phyloP scores from a whole-genome alignment of 92 coral and sea anemone species.

The Porites rus region DNA sequence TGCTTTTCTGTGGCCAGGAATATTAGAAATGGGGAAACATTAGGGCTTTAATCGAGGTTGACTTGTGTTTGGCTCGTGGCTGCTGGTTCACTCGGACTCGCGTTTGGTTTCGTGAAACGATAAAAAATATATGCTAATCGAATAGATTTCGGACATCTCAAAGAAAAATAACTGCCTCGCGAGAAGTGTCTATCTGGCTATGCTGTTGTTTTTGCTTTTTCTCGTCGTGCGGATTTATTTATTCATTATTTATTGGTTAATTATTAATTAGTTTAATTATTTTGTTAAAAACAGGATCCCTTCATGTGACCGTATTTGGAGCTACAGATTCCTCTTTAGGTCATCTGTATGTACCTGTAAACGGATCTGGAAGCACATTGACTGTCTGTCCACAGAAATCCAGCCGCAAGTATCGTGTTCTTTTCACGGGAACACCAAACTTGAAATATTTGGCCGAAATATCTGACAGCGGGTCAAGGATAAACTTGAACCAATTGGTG shows the following conservation, averaged over 20 bases:
- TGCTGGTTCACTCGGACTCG: no score
- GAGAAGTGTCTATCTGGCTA: no score
- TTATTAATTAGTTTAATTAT: background rate
- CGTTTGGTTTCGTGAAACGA: no score
- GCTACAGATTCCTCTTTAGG: conserved; percentile 22
- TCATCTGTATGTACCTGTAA: conserved; percentile 11
- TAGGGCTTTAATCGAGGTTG: no score
- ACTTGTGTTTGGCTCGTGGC: no score
- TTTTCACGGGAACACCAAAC: conserved; percentile 28
- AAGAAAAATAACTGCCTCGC: no score
- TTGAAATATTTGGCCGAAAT: conserved; percentile 25
- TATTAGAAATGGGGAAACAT: no score
- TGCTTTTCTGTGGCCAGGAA: no score
- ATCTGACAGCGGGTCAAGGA: background rate
- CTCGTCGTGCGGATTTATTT: no score
- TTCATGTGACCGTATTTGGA: conserved; percentile 37
- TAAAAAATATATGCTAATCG: no score
- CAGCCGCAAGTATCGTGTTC: conserved; percentile 7
- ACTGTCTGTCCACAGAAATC: conserved; percentile 20
- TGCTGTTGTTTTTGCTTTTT: no score
- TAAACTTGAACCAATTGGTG: background rate
- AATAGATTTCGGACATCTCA: no score
- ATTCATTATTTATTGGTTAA: background rate
- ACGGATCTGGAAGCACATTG: background rate
- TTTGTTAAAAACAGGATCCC: conserved; percentile 19